These are phyloP conservation scores for Micrasema longulum DNA, from an alignment of 1,140 invertebrate species.

Conservation along the genomic window DNA sequence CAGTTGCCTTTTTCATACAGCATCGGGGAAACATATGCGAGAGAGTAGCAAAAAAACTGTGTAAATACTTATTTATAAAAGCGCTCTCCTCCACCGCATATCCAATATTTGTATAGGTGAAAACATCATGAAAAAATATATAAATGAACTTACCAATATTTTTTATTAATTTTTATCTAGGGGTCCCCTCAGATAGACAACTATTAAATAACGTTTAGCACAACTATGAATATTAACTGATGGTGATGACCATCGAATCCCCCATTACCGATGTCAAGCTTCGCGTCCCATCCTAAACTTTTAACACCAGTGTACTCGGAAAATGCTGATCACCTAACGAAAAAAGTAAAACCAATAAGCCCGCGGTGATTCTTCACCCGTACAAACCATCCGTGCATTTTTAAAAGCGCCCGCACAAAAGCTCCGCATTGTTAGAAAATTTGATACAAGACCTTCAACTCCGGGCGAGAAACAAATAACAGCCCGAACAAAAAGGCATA, in stretches of 20 bases:
- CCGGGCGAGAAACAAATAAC: background rate
- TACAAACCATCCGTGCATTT: background rate
- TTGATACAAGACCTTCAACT: slow-evolving; percentile 27
- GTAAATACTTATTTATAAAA: too few relatives aligned
- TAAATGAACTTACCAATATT: too few relatives aligned
- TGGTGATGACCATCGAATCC: slow-evolving; percentile 29
- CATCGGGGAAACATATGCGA: too few relatives aligned
- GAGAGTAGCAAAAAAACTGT: too few relatives aligned
- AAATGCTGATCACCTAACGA: background rate
- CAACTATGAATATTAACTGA: too few relatives aligned
- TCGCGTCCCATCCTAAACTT: slow-evolving; percentile 13
- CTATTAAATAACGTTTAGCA: too few relatives aligned
- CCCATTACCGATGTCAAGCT: slow-evolving; percentile 34
- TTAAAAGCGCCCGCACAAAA: background rate
- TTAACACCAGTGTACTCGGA: background rate
- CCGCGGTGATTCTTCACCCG: background rate
- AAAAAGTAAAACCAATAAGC: background rate
- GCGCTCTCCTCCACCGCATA: too few relatives aligned
- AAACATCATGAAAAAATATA: too few relatives aligned
- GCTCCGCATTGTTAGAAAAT: slow-evolving; percentile 17
- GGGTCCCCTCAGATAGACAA: too few relatives aligned
- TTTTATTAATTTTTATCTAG: too few relatives aligned
- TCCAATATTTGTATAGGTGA: too few relatives aligned
- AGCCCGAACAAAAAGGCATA: background rate
- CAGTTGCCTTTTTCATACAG: too few relatives aligned